Evolutionary conservation across 2,113 vertebrate genomes (phyloP), one percentile per base, ranked within the genome.

Genomic region (Mobula hypostoma): DNA sequence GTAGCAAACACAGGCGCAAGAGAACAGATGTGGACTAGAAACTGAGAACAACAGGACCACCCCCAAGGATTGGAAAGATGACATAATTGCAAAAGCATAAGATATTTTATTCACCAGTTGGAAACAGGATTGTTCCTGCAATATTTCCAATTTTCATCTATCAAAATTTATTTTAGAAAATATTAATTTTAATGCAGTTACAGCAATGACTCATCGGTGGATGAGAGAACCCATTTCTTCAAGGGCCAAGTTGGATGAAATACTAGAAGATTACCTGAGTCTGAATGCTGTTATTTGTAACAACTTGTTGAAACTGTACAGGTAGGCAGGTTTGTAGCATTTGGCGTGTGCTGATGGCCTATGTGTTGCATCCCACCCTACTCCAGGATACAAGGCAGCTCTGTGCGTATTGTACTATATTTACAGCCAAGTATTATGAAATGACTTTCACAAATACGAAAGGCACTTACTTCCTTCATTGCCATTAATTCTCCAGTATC

Each of bases 401-500:
- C 24, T 1, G 48, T 56, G 48, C 14, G 29, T 17, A 32, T 2
- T 4, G 27, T 87, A 21, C 24, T 5, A 61, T 56, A 61, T 40
- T 24, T 66, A 66, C 63, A 58, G 56, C 24, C 82, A 17, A 21
- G 17, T 2, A 93, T 1, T 29, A 56, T 74, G 68, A 56, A 56
- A 48, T 1, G 1, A 74, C 21, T 15, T 76, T 74, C 68, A 11
- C 1, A 32, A 56, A 74, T 29, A 74, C 36, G 76, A 92, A 94
- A 15, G 66, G 76, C 32, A 96, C 97, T 96, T 95, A 99, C 99
- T 97, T 99, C 99, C 95, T 99, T 99, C 99, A 99, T 99, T 24
- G 99, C 99, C 99, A 99, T 99, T 92, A 99, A 96, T 94, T 99
- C 99, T 91, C 99, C 99, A 24, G 98, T 98, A 97, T 99, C 99